A percentile compares a stretch with the other conserved stretches of the same genome.
Evolutionary conservation across 1,140 invertebrate genomes (phyloP).

Genomic region (Cotesia chilonis): DNA sequence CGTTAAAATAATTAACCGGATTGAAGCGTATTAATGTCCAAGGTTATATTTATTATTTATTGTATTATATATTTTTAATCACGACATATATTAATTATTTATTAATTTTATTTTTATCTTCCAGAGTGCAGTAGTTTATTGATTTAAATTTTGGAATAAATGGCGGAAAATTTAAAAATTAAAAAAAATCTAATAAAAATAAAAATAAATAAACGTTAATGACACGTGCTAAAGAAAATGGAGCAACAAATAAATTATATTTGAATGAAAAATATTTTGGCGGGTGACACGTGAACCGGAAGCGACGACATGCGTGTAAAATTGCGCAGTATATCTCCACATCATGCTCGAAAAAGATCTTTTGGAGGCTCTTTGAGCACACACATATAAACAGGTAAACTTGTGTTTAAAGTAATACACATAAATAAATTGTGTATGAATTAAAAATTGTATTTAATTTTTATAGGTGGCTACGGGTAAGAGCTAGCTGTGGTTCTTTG

Average conservation of each 20-base stretch:
- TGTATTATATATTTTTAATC: no score
- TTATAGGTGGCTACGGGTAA: background rate
- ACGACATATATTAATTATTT: constrained; percentile 1
- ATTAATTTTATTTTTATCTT: background rate
- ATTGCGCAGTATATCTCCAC: constrained; percentile 36
- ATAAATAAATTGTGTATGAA: constrained; percentile 4
- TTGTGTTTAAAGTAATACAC: background rate
- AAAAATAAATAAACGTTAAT: no score
- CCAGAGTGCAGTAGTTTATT: no score
- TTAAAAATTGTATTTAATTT: background rate
- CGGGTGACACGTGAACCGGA: constrained; percentile 41
- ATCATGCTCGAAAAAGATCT: constrained; percentile 32
- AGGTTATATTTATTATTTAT: no score
- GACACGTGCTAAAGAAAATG: background rate
- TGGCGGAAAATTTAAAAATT: no score
- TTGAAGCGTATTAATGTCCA: no score
- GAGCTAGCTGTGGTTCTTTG: constrained; percentile 31
- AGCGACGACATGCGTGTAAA: constrained; percentile 29
- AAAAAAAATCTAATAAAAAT: no score
- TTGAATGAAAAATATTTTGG: constrained; percentile 4
- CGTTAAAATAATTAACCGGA: no score
- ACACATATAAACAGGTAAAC: background rate
- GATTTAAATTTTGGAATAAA: no score
- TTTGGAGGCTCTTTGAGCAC: no score
- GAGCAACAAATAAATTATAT: background rate